Evolutionary conservation across 2,888 invertebrate genomes (phyloP), one percentile per base, ranked within the genome.

Genomic region (Tuta absoluta): DNA sequence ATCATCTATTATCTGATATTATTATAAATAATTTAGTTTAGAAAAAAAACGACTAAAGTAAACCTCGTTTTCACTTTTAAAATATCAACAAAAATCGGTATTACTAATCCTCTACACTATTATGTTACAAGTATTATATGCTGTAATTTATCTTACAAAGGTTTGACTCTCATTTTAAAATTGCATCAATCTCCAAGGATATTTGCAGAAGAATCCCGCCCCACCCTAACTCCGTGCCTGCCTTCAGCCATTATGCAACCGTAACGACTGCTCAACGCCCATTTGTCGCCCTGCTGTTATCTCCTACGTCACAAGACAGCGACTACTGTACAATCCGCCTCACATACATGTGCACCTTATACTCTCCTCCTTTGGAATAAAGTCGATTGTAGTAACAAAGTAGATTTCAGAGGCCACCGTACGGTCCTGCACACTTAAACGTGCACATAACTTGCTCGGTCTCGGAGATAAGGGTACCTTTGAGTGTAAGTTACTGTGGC

Each of bases 201-300:
- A n/a, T 23, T 8, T 10, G 10, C 10, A 8, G 10, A 33, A 56
- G 12, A 21, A 38, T 41, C 58, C 2, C 5, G 12, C 37, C 19
- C 38, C 24, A 12, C 17, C 66, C 63, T 64, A n/a, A 24, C 5
- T 63, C 10, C 66, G 21, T 2, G n/a, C 62, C 66, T 64, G 66
- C 4, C 8, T 33, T 37, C 59, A 21, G 57, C 58, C 67, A 66
- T 68, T 68, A 73, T 72, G 71, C 72, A 67, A 63, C 53, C 65
- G 66, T 71, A 69, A 71, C 71, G 71, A 68, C 63, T 67, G 66
- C 67, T 69, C 64, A 61, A 71, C 70, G 69, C 65, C 73, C 73
- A 75, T 76, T 76, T 74, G 76, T 75, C 74, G 71, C 62, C 33
- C 33, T 60, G 64, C 67, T 72, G 67, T 70, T 75, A 75, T 75